Conservation (phyloP, 2,113 vertebrate genomes). For the Diphyllodes magnificus region DNA sequence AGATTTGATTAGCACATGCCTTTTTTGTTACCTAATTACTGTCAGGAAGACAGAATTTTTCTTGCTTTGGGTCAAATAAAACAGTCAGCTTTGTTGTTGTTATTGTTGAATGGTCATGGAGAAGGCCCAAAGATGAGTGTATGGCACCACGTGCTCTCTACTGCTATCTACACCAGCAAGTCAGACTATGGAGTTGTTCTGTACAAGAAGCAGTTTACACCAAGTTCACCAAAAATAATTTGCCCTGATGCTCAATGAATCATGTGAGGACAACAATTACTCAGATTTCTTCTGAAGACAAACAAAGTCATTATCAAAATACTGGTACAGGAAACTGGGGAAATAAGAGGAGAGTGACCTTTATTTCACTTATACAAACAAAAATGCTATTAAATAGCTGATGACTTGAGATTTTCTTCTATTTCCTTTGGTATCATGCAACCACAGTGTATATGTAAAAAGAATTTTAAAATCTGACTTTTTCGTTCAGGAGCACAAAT, state of each 20-base stretch:
- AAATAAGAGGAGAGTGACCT: background rate
- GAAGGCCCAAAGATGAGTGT: background rate
- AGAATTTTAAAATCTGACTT: background rate
- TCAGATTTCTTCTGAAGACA: background rate
- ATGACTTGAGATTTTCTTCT: background rate
- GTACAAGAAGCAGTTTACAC: background rate
- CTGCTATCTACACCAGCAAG: background rate
- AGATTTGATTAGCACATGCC: background rate
- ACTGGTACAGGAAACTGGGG: background rate
- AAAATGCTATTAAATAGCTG: background rate
- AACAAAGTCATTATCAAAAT: background rate
- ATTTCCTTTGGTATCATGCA: fast-evolving
- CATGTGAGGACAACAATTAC: background rate
- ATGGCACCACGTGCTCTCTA: background rate
- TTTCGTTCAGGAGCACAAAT: background rate
- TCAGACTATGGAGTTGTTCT: background rate
- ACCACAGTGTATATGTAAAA: background rate
- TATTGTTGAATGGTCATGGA: background rate
- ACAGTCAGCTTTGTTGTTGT: background rate
- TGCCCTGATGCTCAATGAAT: background rate
- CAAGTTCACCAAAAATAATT: background rate
- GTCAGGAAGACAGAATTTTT: background rate
- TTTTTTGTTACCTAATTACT: background rate
- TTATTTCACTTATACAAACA: background rate
- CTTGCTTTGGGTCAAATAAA: background rate